phyloP scores from a whole-genome alignment of 1,140 invertebrate genomes.

The Eueides isabella region DNA sequence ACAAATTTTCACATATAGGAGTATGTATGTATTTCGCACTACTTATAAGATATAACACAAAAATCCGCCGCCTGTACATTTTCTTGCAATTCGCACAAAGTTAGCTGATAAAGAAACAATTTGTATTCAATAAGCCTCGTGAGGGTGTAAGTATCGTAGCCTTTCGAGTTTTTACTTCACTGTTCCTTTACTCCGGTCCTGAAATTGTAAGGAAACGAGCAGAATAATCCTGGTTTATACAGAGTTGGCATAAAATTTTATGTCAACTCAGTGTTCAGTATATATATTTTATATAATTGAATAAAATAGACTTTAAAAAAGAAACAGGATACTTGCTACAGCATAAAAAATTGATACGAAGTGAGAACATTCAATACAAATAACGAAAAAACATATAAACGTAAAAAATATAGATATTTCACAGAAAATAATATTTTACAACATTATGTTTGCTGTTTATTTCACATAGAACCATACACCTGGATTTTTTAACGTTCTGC shows the following conservation, averaged over 20 bases:
- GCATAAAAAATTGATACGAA: too few relatives aligned
- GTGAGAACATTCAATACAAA: too few relatives aligned
- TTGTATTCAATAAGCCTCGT: conserved; percentile 70
- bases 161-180: conserved; percentile 37
- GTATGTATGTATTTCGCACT: not conserved
- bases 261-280: not conserved
- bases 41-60: not conserved
- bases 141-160: conserved; percentile 36
- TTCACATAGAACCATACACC: too few relatives aligned
- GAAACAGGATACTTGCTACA: too few relatives aligned
- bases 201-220: conserved; percentile 30
- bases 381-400: too few relatives aligned
- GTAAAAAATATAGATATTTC: too few relatives aligned
- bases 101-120: conserved; percentile 64
- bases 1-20: not conserved
- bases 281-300: not conserved
- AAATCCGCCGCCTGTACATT: conserved; percentile 19
- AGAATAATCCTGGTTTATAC: conserved; percentile 25
- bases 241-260: conserved; percentile 28
- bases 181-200: conserved; percentile 29
- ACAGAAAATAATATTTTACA: too few relatives aligned
- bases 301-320: not conserved
- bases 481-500: too few relatives aligned
- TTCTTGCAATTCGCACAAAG: conserved; percentile 38
- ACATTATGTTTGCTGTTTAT: too few relatives aligned